Conservation (phyloP, 2,113 vertebrate species). For the Bostrychus sinensis region DNA sequence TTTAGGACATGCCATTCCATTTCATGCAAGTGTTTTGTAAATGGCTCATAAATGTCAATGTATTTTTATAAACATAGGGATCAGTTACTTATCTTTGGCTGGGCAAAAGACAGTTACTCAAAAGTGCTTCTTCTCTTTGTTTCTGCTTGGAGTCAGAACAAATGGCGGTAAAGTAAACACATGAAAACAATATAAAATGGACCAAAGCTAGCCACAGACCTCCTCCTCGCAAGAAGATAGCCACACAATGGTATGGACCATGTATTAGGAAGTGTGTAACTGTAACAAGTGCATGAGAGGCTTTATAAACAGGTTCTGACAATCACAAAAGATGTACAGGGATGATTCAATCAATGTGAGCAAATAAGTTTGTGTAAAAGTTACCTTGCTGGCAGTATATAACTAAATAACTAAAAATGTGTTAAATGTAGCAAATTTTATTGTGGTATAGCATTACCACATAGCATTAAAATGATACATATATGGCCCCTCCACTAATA, state of each 20-base stretch:
- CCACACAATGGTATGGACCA: slow-evolving; percentile 13
- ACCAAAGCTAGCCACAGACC: slow-evolving; percentile 16
- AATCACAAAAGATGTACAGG: neutral
- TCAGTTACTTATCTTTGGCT: slow-evolving; percentile 88
- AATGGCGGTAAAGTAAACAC: slow-evolving; percentile 78
- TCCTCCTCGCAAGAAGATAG: slow-evolving; percentile 20
- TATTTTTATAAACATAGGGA: slow-evolving; percentile 90
- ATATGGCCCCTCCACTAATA: too few relatives aligned
- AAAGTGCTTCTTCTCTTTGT: slow-evolving; percentile 76
- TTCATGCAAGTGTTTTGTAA: slow-evolving; percentile 69
- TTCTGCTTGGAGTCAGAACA: slow-evolving; percentile 82
- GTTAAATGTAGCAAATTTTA: too few relatives aligned
- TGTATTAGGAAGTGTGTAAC: slow-evolving; percentile 2
- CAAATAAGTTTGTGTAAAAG: neutral
- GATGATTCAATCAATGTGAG: neutral
- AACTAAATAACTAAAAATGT: too few relatives aligned
- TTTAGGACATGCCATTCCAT: slow-evolving; percentile 61
- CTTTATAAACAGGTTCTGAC: neutral
- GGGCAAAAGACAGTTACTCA: slow-evolving; percentile 81
- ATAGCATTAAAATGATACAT: too few relatives aligned
- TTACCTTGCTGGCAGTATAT: neutral
- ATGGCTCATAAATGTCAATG: slow-evolving; percentile 82
- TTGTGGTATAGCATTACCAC: too few relatives aligned
- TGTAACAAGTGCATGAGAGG: slow-evolving; percentile 3
- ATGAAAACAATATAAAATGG: slow-evolving; percentile 59